Conservation (phyloP, 2,113 vertebrate genomes). For the Cyanoderma ruficeps region DNA sequence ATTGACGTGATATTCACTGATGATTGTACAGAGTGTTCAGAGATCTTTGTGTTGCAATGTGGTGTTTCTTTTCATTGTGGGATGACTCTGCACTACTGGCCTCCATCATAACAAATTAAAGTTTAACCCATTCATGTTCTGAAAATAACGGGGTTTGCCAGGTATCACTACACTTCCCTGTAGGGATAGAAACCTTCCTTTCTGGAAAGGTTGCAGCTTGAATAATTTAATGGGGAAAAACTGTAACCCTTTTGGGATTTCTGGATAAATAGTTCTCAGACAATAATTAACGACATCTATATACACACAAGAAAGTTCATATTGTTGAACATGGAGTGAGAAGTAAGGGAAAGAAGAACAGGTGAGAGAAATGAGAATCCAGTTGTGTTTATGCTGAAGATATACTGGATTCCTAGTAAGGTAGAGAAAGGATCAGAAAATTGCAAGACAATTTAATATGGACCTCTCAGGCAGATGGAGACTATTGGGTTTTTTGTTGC, state of each 20-base stretch:
- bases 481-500: background rate
- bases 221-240: background rate
- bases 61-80: background rate
- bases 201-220: background rate
- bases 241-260: background rate
- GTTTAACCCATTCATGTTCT: background rate
- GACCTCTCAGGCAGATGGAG: background rate
- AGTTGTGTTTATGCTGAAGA: background rate
- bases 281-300: background rate
- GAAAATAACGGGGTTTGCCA: background rate
- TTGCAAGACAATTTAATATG: background rate
- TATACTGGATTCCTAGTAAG: background rate
- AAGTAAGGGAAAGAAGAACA: background rate
- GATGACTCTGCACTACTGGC: background rate
- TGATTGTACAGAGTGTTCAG: slow-evolving; percentile 1
- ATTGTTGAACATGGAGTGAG: background rate
- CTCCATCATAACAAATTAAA: background rate
- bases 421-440: background rate
- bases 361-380: background rate
- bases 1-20: slow-evolving; percentile 11
- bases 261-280: background rate
- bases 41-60: slow-evolving; percentile 25
- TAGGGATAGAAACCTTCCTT: background rate
- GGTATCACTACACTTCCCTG: background rate
- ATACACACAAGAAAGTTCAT: background rate